Base-by-base conservation (phyloP, 2,797 vertebrate species). In the Sebastes variabilis region DNA sequence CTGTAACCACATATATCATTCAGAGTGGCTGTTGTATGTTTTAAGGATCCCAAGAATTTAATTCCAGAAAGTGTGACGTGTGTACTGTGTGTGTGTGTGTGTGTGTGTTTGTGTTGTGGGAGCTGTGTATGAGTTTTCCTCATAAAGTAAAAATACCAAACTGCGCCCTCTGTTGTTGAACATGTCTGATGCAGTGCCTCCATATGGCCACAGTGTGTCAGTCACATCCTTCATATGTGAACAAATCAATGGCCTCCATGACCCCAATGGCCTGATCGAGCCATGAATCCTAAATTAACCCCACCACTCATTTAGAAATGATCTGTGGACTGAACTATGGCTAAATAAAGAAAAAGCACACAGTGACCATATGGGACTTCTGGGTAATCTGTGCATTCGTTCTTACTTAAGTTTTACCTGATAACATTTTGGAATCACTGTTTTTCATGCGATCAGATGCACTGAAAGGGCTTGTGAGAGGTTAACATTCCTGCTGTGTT, bases 261-360 rank as follows among this genome's bases (percentile, higher is more conserved):
- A 94, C 90, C 93, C 71, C 4, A 54, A 64, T 59, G 72, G 80
- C n/a, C 84, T 22, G 55, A 90, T 84, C 46, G 29, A 87, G 84
- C 73, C 52, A 22, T 10, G 67, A 69, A 81, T 88, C 80, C 73
- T 61, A 88, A 93, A 85, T 91, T 78, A 87, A 86, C 72, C 49
- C 68, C 54, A 13, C 75, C 60, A 12, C 87, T 87, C 80, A 73
- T 90, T 90, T 92, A 88, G 81, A 85, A 73, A 78, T 54, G 70
- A 71, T 86, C 62, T 74, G 85, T 81, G 61, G 42, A 61, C 72
- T 64, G 73, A 78, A 22, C 72, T 71, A n/a, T 49, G 68, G 76
- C 87, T 90, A 84, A 91, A 90, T 87, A 90, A 86, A 88, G 34
- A 13, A 42, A 77, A 66, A 46, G 42, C n/a, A 54, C 62, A 29